phyloP scores from a whole-genome alignment of 2,888 invertebrate species.

The Clepsis dumicolana region DNA sequence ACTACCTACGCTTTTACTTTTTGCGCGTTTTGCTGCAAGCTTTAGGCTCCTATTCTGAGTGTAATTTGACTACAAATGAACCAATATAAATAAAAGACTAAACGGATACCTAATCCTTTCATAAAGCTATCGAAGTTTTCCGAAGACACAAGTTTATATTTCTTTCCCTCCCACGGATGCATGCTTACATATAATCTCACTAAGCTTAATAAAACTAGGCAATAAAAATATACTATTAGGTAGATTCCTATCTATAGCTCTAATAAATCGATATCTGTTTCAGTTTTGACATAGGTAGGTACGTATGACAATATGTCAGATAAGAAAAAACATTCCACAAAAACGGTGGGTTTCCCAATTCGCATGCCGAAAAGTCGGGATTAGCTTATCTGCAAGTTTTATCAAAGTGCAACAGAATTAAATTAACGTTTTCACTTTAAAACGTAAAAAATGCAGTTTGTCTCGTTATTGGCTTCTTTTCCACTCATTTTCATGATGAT shows the following conservation, averaged over 20 bases:
- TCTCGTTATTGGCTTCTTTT: too few relatives aligned
- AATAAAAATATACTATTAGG: constrained; percentile 1
- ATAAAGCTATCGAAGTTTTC: constrained; percentile 95
- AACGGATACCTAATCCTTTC: constrained; percentile 89
- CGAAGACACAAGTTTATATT: constrained; percentile 90
- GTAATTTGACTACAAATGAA: too few relatives aligned
- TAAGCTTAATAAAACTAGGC: constrained; percentile 7
- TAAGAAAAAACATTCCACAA: constrained; percentile 11
- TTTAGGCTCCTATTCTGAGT: too few relatives aligned
- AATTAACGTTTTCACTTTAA: background rate
- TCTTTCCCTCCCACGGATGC: constrained; percentile 83
- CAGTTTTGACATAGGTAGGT: background rate
- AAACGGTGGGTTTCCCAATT: constrained; percentile 17
- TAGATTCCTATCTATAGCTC: too few relatives aligned
- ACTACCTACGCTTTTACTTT: too few relatives aligned
- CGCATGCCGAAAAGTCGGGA: background rate
- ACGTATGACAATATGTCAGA: constrained; percentile 25
- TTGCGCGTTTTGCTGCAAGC: too few relatives aligned
- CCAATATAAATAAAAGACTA: too few relatives aligned
- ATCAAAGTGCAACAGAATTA: background rate
- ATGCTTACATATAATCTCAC: constrained; percentile 39
- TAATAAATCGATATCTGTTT: constrained; percentile 5
- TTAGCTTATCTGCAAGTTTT: background rate
- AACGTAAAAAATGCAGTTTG: too few relatives aligned
- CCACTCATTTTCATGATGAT: too few relatives aligned